Conservation (phyloP, 2,113 vertebrate species). For the Onychostoma macrolepis region DNA sequence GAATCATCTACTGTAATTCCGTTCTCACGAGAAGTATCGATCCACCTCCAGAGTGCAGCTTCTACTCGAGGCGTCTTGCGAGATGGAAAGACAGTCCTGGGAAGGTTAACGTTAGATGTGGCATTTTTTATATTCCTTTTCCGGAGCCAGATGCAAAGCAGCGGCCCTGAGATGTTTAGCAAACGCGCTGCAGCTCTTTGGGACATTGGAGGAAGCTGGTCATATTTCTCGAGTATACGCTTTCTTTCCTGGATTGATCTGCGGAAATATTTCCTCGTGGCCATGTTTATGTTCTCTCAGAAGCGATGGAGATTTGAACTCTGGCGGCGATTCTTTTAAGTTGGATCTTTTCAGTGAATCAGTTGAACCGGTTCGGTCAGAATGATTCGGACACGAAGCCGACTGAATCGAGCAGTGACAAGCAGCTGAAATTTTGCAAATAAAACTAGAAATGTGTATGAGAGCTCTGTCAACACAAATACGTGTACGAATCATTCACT, state of each 20-base stretch:
- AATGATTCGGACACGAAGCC: neutral
- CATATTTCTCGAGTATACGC: conserved; percentile 40
- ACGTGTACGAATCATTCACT: neutral
- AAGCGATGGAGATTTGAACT: neutral
- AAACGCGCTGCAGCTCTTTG: conserved; percentile 18
- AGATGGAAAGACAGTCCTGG: neutral
- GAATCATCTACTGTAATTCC: conserved; percentile 31
- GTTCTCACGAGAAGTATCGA: conserved; percentile 48
- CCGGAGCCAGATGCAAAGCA: conserved; percentile 24
- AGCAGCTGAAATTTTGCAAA: neutral
- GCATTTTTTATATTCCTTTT: neutral
- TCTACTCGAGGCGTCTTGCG: neutral
- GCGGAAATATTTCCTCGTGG: neutral
- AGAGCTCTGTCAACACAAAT: neutral
- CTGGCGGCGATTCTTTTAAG: neutral
- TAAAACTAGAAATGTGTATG: neutral
- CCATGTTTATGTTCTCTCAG: neutral
- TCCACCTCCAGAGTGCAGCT: conserved; percentile 4
- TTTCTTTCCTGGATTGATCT: conserved; percentile 31
- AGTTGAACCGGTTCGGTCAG: neutral
- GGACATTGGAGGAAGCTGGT: conserved; percentile 44
- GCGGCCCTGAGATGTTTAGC: conserved; percentile 19
- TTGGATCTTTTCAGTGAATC: neutral
- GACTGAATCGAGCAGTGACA: neutral
- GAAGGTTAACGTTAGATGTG: neutral